These are phyloP conservation scores for Mamestra configurata DNA, from an alignment of 1,140 invertebrate genomes.

Conservation along the genomic window DNA sequence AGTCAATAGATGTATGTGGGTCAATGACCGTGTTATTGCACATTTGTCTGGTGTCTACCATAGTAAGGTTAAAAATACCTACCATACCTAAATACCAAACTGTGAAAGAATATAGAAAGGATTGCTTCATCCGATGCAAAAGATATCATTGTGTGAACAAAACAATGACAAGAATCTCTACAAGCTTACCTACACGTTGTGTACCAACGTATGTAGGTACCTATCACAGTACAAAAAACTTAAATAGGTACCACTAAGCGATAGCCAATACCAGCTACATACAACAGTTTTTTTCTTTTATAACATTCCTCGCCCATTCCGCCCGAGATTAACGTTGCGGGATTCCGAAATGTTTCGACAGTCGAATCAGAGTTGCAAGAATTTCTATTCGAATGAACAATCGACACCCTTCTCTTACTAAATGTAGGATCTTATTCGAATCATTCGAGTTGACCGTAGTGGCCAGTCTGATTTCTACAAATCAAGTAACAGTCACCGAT, in stretches of 20 bases:
- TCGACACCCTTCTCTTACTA: conserved; percentile 43
- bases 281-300: conserved; percentile 60
- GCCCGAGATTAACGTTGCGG: conserved; percentile 24
- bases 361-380: conserved; percentile 16
- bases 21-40: too few species aligned
- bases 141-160: too few species aligned
- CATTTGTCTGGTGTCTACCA: too few species aligned
- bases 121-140: too few species aligned
- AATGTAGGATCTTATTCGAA: neutral
- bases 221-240: neutral
- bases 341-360: conserved; percentile 23
- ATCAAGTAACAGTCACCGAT: too few species aligned
- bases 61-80: too few species aligned
- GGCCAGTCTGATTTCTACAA: neutral
- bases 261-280: conserved; percentile 38
- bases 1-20: too few species aligned
- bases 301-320: conserved; percentile 65
- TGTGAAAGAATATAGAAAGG: too few species aligned
- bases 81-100: too few species aligned
- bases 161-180: neutral
- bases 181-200: neutral
- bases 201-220: neutral
- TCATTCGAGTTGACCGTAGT: neutral
- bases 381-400: conserved; percentile 50
- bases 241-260: conserved; percentile 10